Percentiles rank a stretch among this genome's conserved stretches.
Conservation (phyloP, 2,888 invertebrate genomes). For the Flexamia atlantica region DNA sequence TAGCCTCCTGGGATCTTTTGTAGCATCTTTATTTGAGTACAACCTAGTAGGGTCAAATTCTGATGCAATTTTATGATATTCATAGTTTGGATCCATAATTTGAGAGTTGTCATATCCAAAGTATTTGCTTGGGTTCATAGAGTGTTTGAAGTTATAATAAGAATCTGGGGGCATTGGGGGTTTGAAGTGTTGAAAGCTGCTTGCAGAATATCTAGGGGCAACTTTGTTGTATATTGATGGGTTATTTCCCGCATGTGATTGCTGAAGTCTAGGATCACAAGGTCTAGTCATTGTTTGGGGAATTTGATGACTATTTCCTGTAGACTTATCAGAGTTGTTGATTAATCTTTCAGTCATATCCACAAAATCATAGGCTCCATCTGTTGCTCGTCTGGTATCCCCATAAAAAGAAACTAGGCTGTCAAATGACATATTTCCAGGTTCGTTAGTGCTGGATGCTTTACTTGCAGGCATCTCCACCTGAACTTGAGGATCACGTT, state of each 20-base stretch:
- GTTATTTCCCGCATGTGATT: conserved; percentile 55
- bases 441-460: conserved; percentile 20
- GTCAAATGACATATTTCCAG: conserved; percentile 58
- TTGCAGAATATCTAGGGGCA: conserved; percentile 44
- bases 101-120: conserved; percentile 55
- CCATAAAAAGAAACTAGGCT: conserved; percentile 55
- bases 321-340: conserved; percentile 63
- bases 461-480: conserved; percentile 39
- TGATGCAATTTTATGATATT: conserved; percentile 49
- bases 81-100: conserved; percentile 55
- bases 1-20: conserved; percentile 37
- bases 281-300: conserved; percentile 44
- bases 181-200: conserved; percentile 56
- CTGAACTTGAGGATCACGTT: conserved; percentile 48
- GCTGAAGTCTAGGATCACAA: conserved; percentile 59
- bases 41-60: conserved; percentile 48
- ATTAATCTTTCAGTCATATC: conserved; percentile 66
- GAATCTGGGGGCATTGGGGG: conserved; percentile 30
- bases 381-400: conserved; percentile 60
- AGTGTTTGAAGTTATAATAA: conserved; percentile 58
- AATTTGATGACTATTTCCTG: conserved; percentile 33
- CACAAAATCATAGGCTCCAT: conserved; percentile 64
- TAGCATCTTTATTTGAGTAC: conserved; percentile 9
- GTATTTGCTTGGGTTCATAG: conserved; percentile 47
- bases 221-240: conserved; percentile 54